Evolutionary conservation across 1,140 invertebrate genomes (phyloP), one percentile per base, ranked within the genome.

Genomic region (Ceratina australensis): DNA sequence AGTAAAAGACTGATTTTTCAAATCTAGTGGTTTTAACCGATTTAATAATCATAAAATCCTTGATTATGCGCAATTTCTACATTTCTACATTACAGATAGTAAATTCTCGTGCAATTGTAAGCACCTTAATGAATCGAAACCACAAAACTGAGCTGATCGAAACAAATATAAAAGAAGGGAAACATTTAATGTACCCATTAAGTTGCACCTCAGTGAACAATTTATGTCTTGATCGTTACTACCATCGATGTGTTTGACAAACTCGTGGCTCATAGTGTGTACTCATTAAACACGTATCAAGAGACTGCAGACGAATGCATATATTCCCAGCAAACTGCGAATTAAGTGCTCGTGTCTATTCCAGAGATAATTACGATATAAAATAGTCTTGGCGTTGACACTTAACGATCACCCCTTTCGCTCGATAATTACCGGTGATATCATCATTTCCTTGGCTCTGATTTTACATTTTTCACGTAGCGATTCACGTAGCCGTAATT

Each of bases 161-260:
- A 50, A 26, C 10, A 20, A 57, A 54, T 13, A 24, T 20, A 20
- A 15, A 60, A 0, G n/a, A 52, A n/a, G n/a, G n/a, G n/a, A n/a
- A n/a, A 52, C 13, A 52, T 52, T 52, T 7, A n/a, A 20, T 73
- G 65, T 54, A 67, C 24, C 26, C 12, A 71, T 49, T 59, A 50
- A 82, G 24, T 54, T 78, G 49, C 33, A 18, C 42, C 61, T 26
- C 63, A 72, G 72, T 64, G 50, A 78, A 50, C 75, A 78, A 78
- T 78, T 64, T 64, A 67, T 42, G 71, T 49, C 67, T 72, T 78
- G 72, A 78, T 72, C 57, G 75, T 72, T 78, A 26, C 59, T 64
- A 78, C 56, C 60, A 56, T 64, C 60, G 22, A 57, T 56, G 54
- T 56, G 20, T 49, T 63, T 59, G 59, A 42, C 50, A 64, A 64